Conservation (phyloP, 2,113 vertebrate species). For the Aphyosemion australe region DNA sequence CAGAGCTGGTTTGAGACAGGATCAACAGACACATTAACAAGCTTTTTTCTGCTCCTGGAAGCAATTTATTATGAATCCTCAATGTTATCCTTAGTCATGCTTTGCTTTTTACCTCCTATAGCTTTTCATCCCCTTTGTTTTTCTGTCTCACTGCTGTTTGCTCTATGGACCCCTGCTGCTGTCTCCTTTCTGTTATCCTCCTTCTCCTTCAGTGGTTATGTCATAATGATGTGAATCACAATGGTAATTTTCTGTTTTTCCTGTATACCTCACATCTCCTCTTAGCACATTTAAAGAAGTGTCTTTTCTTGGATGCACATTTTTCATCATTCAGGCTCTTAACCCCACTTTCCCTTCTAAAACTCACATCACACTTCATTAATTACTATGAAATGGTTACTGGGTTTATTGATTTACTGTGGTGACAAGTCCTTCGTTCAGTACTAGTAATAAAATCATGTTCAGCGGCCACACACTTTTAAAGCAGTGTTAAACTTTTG, state of each 20-base stretch:
- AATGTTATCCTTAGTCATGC: neutral
- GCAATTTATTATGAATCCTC: neutral
- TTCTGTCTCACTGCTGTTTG: neutral
- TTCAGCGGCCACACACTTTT: too few species aligned
- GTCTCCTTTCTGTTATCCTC: slow-evolving; percentile 1
- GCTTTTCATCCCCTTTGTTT: slow-evolving; percentile 5
- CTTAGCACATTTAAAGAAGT: neutral
- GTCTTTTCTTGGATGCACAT: neutral
- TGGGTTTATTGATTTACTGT: too few species aligned
- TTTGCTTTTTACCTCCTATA: neutral
- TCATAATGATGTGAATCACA: slow-evolving; percentile 13
- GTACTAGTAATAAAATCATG: too few species aligned
- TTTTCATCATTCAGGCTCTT: neutral
- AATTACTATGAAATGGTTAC: too few species aligned
- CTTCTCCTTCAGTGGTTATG: neutral
- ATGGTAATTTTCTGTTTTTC: slow-evolving; percentile 1
- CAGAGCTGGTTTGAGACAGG: too few species aligned
- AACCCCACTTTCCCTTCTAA: neutral
- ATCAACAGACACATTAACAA: too few species aligned
- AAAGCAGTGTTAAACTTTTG: too few species aligned
- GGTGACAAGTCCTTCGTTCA: too few species aligned
- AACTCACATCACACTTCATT: too few species aligned
- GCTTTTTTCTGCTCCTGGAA: neutral
- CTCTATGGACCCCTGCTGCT: neutral
- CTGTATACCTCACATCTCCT: neutral